Base-by-base conservation (phyloP, 1,140 invertebrate species). In the Whitmania pigra region DNA sequence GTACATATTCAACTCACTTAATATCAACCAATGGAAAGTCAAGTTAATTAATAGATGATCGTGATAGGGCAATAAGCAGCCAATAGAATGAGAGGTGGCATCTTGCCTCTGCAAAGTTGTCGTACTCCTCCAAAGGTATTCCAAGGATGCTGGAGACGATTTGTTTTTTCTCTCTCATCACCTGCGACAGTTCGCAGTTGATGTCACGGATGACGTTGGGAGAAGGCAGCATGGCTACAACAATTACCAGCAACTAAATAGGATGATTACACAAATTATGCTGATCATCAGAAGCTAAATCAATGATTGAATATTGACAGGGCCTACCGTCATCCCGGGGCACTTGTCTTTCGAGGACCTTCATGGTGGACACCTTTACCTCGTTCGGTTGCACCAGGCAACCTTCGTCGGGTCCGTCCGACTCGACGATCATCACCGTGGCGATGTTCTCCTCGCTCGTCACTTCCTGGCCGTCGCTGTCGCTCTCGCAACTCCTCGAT, bases 361-460 rank as follows among this genome's bases (percentile, higher is more conserved):
- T 49, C 40, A 53, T 53, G n/a, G 31, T 25, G 18, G 69, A 70
- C 0, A 70, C 69, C 49, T 70, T 70, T 0, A 70, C 69, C 53
- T 70, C 69, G 49, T 49, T 54, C 49, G 69, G 69, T 25, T 70
- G 69, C 20, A 70, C 69, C 18, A 70, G 49, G 22, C 49, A 49
- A 25, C 36, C 53, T 4, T 53, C n/a, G 15, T 53, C 22, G 6
- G 43, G 18, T 7, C 53, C 69, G 69, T 70, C 69, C 3, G 43
- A 18, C 18, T 70, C 69, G 43, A 25, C 43, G n/a, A 53, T 53
- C 69, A 53, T 53, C 69, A 22, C 53, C 69, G 49, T 63, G 29
- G 57, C 57, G 22, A 31, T n/a, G 22, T 22, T 13, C 57, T 25
- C 22, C 18, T 22, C 11, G 22, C 22, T 31, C 22, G 22, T 63